Conservation (phyloP, 2,888 invertebrate species). For the Coelinius sp. region DNA sequence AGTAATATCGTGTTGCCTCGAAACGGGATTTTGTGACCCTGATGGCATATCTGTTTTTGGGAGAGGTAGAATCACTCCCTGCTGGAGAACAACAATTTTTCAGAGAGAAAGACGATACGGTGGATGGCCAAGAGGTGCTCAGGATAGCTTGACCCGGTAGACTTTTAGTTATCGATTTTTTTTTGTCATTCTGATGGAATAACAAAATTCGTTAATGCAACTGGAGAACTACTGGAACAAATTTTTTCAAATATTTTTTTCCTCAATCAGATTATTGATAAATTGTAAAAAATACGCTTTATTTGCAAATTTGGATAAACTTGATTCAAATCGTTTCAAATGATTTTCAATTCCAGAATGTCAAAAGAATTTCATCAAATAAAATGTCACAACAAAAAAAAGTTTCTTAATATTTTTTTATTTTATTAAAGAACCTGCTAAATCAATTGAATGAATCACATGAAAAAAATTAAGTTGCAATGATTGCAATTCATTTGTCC, state of each 20-base stretch:
- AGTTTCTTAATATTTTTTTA: too few relatives aligned
- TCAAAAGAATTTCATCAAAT: too few relatives aligned
- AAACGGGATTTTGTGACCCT: conserved; percentile 42
- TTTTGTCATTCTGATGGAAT: background rate
- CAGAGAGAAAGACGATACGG: conserved; percentile 27
- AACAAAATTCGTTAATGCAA: background rate
- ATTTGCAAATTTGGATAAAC: too few relatives aligned
- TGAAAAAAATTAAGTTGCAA: background rate
- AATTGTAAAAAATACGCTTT: too few relatives aligned
- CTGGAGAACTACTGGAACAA: too few relatives aligned
- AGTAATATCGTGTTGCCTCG: conserved; percentile 62
- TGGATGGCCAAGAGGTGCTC: background rate
- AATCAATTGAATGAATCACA: background rate
- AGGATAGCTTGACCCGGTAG: conserved; percentile 11
- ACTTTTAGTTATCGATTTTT: background rate
- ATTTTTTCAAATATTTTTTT: too few relatives aligned
- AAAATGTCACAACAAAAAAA: too few relatives aligned
- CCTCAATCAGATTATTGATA: too few relatives aligned
- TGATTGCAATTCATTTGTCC: conserved; percentile 8
- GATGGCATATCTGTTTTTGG: conserved; percentile 43
- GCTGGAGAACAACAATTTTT: background rate
- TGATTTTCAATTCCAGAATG: too few relatives aligned
- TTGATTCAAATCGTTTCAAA: too few relatives aligned
- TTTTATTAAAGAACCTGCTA: background rate
- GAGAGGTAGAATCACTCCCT: conserved; percentile 15